Base-by-base conservation (phyloP, 2,888 invertebrate genomes). In the Idaea straminata region DNA sequence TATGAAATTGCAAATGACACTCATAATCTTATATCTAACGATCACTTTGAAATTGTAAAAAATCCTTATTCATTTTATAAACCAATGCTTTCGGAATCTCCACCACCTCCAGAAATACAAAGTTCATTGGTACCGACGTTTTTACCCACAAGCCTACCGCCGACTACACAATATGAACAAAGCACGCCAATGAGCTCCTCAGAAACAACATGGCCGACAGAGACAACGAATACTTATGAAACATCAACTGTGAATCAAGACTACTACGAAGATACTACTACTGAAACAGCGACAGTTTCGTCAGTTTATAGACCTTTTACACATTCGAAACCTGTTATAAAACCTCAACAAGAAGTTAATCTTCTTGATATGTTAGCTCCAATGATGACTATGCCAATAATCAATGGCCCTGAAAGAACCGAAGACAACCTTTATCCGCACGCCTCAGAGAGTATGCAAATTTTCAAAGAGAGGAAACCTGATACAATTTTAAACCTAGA, bases 321-420 rank as follows among this genome's bases (percentile, higher is more conserved):
- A 25, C 65, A 69, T 35, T 69, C 79, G 15, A 67, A 60, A 15
- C 64, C 59, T 57, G 61, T 62, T 4, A 74, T 74, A 63, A 76
- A 72, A 10, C 67, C 79, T 3, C 83, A 77, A 65, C 66, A 80
- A 59, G 83, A 85, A 69, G 79, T 79, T 62, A 85, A 76, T 70
- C 69, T 87, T 63, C 81, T 90, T 58, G 89, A 87, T 69, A 92
- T 93, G 92, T 74, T 92, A 15, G 83, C 82, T 35, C 86, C 90
- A 5, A 92, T 93, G 92, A 85, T 92, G 85, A 83, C 88, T 15
- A 92, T 93, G 92, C 92, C 92, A 16, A 81, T 92, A 74, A 77
- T 83, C 1, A 85, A 87, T 60, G 91, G 86, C 15, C 85, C 89
- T 13, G 87, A 92, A 7, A 83, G 89, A 67, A 85, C 81, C 1